Evolutionary conservation across 2,888 invertebrate species (phyloP).

Genomic region (Lepidocyrtinus sp.): DNA sequence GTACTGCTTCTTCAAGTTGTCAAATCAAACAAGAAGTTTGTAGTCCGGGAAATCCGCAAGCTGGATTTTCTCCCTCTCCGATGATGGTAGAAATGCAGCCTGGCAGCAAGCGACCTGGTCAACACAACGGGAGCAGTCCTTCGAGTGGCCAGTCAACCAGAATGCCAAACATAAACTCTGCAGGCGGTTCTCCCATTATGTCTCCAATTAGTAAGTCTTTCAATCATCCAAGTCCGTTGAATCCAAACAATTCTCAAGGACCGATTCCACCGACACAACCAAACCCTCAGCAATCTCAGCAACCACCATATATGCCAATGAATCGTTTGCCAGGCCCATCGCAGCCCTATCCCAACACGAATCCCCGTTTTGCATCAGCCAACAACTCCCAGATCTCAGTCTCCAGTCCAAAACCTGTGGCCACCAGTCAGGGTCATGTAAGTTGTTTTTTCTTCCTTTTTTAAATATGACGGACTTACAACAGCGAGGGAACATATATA

Average conservation of each 20-base stretch:
- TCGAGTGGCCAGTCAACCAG: conserved; percentile 53
- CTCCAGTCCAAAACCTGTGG: conserved; percentile 53
- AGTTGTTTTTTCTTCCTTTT: conserved; percentile 21
- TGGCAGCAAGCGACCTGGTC: conserved; percentile 40
- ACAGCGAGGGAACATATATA: too few relatives aligned
- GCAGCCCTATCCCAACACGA: conserved; percentile 40
- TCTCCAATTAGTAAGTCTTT: conserved; percentile 68
- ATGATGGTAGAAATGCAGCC: conserved; percentile 53
- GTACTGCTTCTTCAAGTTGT: conserved; percentile 34
- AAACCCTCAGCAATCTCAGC: conserved; percentile 43
- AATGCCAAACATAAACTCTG: conserved; percentile 55
- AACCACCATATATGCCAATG: conserved; percentile 48
- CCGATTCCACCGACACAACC: conserved; percentile 71
- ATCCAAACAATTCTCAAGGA: conserved; percentile 34
- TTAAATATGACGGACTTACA: too few relatives aligned
- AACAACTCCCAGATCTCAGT: conserved; percentile 58
- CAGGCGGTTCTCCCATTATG: conserved; percentile 57
- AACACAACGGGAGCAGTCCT: conserved; percentile 53
- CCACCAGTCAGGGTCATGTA: conserved; percentile 56
- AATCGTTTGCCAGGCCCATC: conserved; percentile 49
- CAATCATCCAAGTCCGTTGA: conserved; percentile 61
- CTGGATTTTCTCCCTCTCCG: conserved; percentile 55
- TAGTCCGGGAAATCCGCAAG: conserved; percentile 53
- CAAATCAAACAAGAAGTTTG: conserved; percentile 54
- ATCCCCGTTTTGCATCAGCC: conserved; percentile 40